These are phyloP conservation scores for Saiga tatarica DNA, from an alignment of 2,113 vertebrate genomes.

Conservation along the genomic window DNA sequence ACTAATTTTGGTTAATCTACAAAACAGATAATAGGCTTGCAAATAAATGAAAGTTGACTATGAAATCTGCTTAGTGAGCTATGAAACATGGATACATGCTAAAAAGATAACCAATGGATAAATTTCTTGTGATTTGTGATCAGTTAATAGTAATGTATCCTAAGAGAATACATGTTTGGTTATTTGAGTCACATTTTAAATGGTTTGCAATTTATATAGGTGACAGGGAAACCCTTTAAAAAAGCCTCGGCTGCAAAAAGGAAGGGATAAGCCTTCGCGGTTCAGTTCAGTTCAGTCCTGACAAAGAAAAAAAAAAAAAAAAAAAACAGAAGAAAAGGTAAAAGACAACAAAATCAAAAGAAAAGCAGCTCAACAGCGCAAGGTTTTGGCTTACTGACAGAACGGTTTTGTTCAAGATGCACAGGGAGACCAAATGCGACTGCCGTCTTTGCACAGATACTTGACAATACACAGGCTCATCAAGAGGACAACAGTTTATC, in stretches of 20 bases:
- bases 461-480: background rate
- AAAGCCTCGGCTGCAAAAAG: background rate
- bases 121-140: background rate
- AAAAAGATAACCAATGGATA: background rate
- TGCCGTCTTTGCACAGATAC: background rate
- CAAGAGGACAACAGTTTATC: background rate
- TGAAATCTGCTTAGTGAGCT: background rate
- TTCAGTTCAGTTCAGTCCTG: background rate
- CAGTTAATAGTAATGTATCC: background rate
- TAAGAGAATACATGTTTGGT: background rate
- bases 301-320: background rate
- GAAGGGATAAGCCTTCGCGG: background rate
- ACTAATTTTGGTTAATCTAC: background rate
- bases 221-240: background rate
- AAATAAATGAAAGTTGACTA: background rate
- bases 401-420: background rate
- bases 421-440: background rate
- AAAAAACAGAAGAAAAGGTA: background rate
- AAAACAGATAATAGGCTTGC: background rate
- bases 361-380: background rate
- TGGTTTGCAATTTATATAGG: background rate
- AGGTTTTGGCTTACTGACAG: background rate
- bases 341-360: background rate
- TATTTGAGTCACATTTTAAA: background rate
- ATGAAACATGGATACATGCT: background rate